A percentile compares a stretch with the other conserved stretches of the same genome.
These are phyloP conservation scores for Formica aserva DNA, from an alignment of 2,888 invertebrate species.

Conservation along the genomic window DNA sequence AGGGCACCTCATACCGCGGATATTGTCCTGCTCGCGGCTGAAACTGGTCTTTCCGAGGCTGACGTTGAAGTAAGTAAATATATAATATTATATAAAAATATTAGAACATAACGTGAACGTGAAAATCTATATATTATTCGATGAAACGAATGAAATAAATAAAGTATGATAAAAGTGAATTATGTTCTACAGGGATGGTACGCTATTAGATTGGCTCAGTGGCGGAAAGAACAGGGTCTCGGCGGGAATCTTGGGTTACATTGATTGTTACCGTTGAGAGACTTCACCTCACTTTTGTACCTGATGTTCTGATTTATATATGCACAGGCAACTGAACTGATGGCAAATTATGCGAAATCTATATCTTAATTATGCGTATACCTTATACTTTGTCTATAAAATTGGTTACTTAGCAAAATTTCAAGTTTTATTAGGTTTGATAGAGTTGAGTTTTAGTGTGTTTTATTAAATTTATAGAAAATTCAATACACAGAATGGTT, in stretches of 20 bases:
- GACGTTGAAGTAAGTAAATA: conserved; percentile 85
- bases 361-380: background rate
- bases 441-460: background rate
- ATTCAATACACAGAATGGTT: background rate
- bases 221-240: conserved; percentile 85
- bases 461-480: conserved; percentile 17
- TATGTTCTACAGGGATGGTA: conserved; percentile 84
- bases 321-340: conserved; percentile 48
- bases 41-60: conserved; percentile 86
- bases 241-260: conserved; percentile 77
- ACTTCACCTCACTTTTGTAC: conserved; percentile 65
- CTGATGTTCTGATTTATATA: conserved; percentile 63
- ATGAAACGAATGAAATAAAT: background rate
- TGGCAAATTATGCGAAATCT: conserved; percentile 34
- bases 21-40: conserved; percentile 86
- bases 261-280: conserved; percentile 52
- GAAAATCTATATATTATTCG: background rate
- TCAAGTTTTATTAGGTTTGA: conserved; percentile 5
- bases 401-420: conserved; percentile 1
- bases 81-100: background rate
- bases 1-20: conserved; percentile 87
- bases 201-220: conserved; percentile 82
- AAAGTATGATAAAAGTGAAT: background rate
- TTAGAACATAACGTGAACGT: background rate
- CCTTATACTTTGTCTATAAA: background rate